Base-by-base conservation (phyloP, 2,113 vertebrate genomes). In the Etia nguti region DNA sequence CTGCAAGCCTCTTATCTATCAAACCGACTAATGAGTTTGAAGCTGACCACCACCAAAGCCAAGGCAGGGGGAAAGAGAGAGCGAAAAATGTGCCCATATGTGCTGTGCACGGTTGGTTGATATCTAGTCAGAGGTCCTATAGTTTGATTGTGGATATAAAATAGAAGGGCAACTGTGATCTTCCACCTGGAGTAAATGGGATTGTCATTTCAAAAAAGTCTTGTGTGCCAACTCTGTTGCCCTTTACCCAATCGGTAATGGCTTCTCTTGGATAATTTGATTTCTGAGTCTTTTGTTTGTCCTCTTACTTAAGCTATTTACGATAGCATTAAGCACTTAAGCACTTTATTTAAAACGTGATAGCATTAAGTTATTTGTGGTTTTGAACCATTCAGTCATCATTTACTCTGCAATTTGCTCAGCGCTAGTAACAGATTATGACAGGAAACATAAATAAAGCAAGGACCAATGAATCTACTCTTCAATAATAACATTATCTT, bases 1-100 rank as follows among this genome's bases (percentile, higher is more conserved):
- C 92, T 85, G 83, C 91, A 93, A 94, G 92, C 93, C 93, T 95
- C 93, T 94, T 94, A 95, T 93, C 91, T 93, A 48, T 90, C 91
- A 86, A 89, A 87, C 29, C 46, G 68, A 88, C 90, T 93, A 94
- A 94, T 93, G 95, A 92, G 91, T 93, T 91, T 82, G 90, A 92
- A 90, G 88, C 92, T 84, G 82, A 88, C 92, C 92, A 82, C 89
- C 91, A 80, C 83, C 68, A 81, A 82, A 91, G 86, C 91, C 86
- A 86, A 85, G 86, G 54, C 57, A 13, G 59, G 24, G 43, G 82
- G 85, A 75, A 83, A 85, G 77, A 81, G 83, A 75, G 85, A 84
- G 77, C 22, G 68, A 87, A 79, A 65, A 59, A 85, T 80, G 38
- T 7, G 50, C 18, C 54, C 43, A 41, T 79, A 75, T 81, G 59